A percentile compares a stretch with the other conserved stretches of the same genome.
Conservation (phyloP, 2,888 invertebrate genomes). For the Magallana nippona region DNA sequence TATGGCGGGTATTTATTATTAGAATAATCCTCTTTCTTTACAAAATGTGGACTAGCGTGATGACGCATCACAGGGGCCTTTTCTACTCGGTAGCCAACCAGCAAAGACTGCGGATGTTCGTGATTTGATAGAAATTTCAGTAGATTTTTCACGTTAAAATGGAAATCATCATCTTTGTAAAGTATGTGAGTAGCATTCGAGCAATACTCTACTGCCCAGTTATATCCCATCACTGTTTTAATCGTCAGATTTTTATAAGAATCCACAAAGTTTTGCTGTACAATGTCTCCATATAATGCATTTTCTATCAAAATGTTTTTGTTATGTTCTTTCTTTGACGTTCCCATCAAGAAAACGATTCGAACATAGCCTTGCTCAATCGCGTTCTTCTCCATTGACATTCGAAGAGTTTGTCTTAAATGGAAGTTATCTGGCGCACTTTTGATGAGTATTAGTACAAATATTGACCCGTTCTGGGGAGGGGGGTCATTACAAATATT, state of each 20-base stretch:
- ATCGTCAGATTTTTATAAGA: constrained; percentile 39
- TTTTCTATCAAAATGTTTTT: constrained; percentile 22
- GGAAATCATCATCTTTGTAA: constrained; percentile 44
- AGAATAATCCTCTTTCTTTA: constrained; percentile 59
- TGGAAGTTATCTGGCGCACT: constrained; percentile 36
- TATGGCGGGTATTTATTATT: constrained; percentile 64
- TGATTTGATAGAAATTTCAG: constrained; percentile 22
- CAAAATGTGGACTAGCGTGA: constrained; percentile 52
- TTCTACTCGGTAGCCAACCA: constrained; percentile 2
- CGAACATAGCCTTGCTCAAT: constrained; percentile 20
- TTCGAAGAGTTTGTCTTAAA: constrained; percentile 37
- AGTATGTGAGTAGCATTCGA: constrained; percentile 38
- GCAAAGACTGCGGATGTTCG: constrained; percentile 11
- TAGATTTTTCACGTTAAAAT: constrained; percentile 40
- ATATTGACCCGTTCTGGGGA: not conserved
- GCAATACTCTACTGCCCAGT: constrained; percentile 40
- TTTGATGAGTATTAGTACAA: constrained; percentile 44
- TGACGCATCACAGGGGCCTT: constrained; percentile 8
- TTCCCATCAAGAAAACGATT: constrained; percentile 41
- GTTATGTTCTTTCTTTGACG: constrained; percentile 17
- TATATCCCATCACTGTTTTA: constrained; percentile 45
- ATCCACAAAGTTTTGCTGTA: constrained; percentile 39
- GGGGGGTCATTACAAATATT: constrained; percentile 1
- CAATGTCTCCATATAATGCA: constrained; percentile 38
- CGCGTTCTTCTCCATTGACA: constrained; percentile 40